Conservation (phyloP, 2,888 invertebrate genomes). For the Trachelus iudaicus region DNA sequence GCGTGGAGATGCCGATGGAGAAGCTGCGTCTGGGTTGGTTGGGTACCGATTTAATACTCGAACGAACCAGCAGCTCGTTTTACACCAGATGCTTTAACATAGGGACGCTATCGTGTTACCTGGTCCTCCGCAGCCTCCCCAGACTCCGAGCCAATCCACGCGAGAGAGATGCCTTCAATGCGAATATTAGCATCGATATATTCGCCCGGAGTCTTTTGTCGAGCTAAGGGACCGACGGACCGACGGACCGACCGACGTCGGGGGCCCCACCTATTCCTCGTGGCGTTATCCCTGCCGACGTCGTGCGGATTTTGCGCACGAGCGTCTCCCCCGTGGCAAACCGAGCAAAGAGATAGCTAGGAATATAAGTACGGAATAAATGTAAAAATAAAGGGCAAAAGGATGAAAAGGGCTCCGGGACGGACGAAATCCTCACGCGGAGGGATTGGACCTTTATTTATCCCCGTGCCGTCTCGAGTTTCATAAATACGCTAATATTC, state of each 20-base stretch:
- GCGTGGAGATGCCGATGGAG: too few species aligned
- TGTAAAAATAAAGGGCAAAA: slow-evolving; percentile 1
- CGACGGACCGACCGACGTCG: too few species aligned
- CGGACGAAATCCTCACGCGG: background rate
- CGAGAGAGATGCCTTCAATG: slow-evolving; percentile 36
- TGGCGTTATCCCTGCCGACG: too few species aligned
- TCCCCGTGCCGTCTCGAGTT: slow-evolving; percentile 28
- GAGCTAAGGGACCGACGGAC: background rate
- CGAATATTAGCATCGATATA: slow-evolving; percentile 49
- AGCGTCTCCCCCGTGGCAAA: too few species aligned
- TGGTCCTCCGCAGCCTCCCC: slow-evolving; percentile 23
- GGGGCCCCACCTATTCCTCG: too few species aligned
- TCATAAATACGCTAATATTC: slow-evolving; percentile 45
- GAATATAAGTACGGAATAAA: too few species aligned
- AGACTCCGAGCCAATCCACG: slow-evolving; percentile 35
- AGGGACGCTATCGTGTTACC: slow-evolving; percentile 63
- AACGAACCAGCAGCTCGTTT: slow-evolving; percentile 63
- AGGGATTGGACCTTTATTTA: slow-evolving; percentile 11
- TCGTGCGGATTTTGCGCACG: too few species aligned
- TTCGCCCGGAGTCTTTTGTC: slow-evolving; percentile 41
- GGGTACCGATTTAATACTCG: slow-evolving; percentile 64
- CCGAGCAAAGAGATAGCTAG: too few species aligned
- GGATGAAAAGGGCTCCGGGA: slow-evolving; percentile 6
- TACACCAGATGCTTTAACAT: slow-evolving; percentile 65
- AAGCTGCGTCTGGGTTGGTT: too few species aligned